phyloP scores from a whole-genome alignment of 2,113 vertebrate species.

The Peromyscus polionotus region DNA sequence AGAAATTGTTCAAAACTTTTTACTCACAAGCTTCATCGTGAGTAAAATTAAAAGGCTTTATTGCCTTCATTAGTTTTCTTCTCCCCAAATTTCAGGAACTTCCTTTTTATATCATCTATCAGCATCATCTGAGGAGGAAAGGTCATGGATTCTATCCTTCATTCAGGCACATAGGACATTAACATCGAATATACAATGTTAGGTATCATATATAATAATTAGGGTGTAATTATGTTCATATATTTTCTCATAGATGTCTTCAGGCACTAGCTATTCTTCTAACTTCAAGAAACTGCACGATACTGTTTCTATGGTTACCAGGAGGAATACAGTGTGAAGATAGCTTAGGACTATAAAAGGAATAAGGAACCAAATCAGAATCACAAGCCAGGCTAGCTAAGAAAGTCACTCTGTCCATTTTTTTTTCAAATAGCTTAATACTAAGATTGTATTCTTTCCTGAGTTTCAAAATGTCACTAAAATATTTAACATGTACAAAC shows the following conservation, averaged over 20 bases:
- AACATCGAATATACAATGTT: constrained; percentile 80
- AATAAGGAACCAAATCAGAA: constrained; percentile 71
- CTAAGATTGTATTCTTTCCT: constrained; percentile 61
- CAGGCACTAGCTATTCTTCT: constrained; percentile 72
- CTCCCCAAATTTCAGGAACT: constrained; percentile 64
- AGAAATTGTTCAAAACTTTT: constrained; percentile 1
- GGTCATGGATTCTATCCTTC: constrained; percentile 83
- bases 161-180: constrained; percentile 77
- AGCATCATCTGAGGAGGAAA: constrained; percentile 81
- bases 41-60: constrained; percentile 75
- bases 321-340: constrained; percentile 62
- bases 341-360: constrained; percentile 71
- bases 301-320: constrained; percentile 86
- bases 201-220: constrained; percentile 84
- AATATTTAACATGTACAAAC: constrained; percentile 71
- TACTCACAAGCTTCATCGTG: constrained; percentile 23
- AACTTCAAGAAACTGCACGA: constrained; percentile 84
- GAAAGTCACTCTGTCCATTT: constrained; percentile 64
- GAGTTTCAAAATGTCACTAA: constrained; percentile 72
- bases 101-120: constrained; percentile 75
- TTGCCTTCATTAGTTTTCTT: constrained; percentile 70
- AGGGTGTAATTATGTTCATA: constrained; percentile 77
- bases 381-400: constrained; percentile 48
- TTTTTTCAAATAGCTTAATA: constrained; percentile 64
- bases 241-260: constrained; percentile 83